Conservation (phyloP, 2,113 vertebrate species). For the Nothocercus julius region DNA sequence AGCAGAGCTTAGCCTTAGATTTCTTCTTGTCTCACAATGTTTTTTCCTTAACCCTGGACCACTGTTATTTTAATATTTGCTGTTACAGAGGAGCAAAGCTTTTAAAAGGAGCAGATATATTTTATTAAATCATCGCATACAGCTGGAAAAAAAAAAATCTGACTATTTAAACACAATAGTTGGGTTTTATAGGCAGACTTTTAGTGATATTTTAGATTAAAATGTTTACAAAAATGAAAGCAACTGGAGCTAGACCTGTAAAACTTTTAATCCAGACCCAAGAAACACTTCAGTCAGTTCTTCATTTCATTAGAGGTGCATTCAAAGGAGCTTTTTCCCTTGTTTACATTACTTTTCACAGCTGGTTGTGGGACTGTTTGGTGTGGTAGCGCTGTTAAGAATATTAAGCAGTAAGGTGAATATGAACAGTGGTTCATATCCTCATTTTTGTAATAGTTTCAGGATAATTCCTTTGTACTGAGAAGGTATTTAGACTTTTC, state of each 20-base stretch:
- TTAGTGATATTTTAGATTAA: background rate
- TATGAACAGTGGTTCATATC: background rate
- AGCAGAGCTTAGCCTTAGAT: background rate
- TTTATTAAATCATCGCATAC: constrained; percentile 25
- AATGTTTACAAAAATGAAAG: background rate
- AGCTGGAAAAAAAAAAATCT: background rate
- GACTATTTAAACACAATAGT: background rate
- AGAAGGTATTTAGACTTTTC: background rate
- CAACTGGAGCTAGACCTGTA: background rate
- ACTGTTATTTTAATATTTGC: background rate
- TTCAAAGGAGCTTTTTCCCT: background rate
- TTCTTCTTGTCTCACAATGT: background rate
- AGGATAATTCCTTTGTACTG: background rate
- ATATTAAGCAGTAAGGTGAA: background rate
- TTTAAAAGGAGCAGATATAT: background rate
- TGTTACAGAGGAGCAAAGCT: background rate
- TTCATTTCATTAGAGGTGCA: background rate
- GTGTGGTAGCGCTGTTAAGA: background rate
- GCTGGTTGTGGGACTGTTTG: background rate
- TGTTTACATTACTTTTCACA: background rate
- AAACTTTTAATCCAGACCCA: background rate
- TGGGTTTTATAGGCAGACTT: background rate
- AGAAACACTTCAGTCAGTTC: background rate
- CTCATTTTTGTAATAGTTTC: background rate
- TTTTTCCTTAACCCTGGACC: background rate